Percentiles rank a stretch among this genome's conserved stretches.
Evolutionary conservation across 1,140 invertebrate genomes (phyloP).

Genomic region (Drosophila baimaii): DNA sequence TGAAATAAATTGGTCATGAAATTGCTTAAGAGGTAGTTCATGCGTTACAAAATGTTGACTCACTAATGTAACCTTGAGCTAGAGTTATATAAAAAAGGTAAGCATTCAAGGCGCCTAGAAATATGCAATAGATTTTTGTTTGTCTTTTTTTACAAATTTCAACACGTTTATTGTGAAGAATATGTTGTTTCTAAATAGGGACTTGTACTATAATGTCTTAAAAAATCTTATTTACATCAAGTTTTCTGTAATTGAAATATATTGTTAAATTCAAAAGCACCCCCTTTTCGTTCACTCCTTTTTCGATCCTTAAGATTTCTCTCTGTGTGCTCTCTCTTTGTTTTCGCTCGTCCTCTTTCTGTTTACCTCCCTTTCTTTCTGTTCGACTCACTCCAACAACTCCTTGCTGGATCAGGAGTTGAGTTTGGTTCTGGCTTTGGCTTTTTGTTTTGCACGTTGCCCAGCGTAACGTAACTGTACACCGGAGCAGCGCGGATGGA

Average conservation of each 20-base stretch:
- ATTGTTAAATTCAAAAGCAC: not conserved
- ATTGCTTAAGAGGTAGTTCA: not conserved
- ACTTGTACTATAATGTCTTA: no score
- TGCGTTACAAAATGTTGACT: not conserved
- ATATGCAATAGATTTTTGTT: slow-evolving; percentile 7
- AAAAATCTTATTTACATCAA: no score
- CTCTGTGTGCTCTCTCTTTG: slow-evolving; percentile 25
- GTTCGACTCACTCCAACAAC: slow-evolving; percentile 30
- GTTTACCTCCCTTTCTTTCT: slow-evolving; percentile 41
- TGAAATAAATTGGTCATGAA: not conserved
- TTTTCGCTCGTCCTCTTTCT: slow-evolving; percentile 28
- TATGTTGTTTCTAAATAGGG: no score
- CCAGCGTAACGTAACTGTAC: slow-evolving; percentile 61
- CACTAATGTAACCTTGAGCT: not conserved
- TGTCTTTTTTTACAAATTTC: no score
- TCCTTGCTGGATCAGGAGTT: slow-evolving; percentile 41
- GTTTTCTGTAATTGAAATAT: no score
- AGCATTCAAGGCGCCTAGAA: not conserved
- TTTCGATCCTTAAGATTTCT: slow-evolving; percentile 7
- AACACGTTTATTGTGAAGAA: no score
- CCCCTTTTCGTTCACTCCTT: not conserved
- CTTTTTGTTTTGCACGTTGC: slow-evolving; percentile 61
- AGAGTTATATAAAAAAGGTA: not conserved
- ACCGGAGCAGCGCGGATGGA: slow-evolving; percentile 31
- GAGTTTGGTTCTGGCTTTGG: slow-evolving; percentile 14